phyloP scores from a whole-genome alignment of 2,888 invertebrate species.

The Cantharis nigra region DNA sequence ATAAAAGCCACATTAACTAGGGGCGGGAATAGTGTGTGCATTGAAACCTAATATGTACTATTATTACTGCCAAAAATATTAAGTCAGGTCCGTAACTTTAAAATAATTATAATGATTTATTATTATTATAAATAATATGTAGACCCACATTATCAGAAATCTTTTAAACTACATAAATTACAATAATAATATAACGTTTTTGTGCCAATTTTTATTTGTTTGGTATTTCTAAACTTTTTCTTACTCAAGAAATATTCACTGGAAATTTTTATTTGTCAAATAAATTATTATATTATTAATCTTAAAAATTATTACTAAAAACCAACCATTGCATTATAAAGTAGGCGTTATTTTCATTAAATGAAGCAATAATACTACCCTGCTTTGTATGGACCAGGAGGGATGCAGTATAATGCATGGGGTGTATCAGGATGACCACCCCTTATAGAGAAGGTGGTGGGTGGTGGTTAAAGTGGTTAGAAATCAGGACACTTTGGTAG shows the following conservation, averaged over 20 bases:
- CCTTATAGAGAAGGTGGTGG: slow-evolving; percentile 45
- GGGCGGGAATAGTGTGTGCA: slow-evolving; percentile 50
- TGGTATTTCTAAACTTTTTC: neutral
- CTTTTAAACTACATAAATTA: too few species aligned
- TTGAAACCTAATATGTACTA: slow-evolving; percentile 49
- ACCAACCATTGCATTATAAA: too few species aligned
- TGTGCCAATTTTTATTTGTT: neutral
- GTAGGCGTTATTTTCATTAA: neutral
- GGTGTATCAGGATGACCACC: slow-evolving; percentile 44
- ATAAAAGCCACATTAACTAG: slow-evolving; percentile 53
- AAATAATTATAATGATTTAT: neutral
- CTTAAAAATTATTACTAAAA: neutral
- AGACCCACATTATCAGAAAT: too few species aligned
- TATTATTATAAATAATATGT: neutral
- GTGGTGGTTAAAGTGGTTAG: slow-evolving; percentile 45
- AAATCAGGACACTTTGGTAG: slow-evolving; percentile 45
- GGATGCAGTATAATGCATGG: slow-evolving; percentile 38
- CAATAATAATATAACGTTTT: neutral
- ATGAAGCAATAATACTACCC: slow-evolving; percentile 19
- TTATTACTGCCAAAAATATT: slow-evolving; percentile 34
- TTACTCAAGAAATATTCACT: neutral
- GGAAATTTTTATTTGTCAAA: neutral
- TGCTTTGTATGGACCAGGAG: slow-evolving; percentile 36
- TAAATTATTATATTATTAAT: neutral
- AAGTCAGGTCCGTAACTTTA: neutral